Base-by-base conservation (phyloP, 2,113 vertebrate species). In the Thunnus thynnus region DNA sequence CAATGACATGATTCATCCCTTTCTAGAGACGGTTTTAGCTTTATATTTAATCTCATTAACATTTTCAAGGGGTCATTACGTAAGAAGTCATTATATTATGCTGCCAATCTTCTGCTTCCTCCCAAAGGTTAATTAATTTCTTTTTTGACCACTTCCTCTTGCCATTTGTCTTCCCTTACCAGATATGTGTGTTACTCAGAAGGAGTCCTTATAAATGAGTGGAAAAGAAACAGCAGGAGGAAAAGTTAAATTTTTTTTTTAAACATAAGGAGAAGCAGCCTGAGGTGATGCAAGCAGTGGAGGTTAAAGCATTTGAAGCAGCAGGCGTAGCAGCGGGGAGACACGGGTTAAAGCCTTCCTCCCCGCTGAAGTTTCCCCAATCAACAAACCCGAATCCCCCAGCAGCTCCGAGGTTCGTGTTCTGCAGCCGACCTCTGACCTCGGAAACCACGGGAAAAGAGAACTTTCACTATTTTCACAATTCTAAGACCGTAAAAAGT, bases 51-150 rank as follows among this genome's bases (percentile, higher is more conserved):
- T 86, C 87, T 73, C 71, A 66, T 78, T 78, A 80, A 80, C 68
- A 67, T 81, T 86, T 83, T 27, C 55, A 22, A 32, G 3, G 18
- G 14, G 54, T 57, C 44, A 14, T 82, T 80, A 58, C 46, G 11
- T 68, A 74, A 77, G 83, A 0, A 14, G 78, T 36, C 41, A 57
- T 56, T 58, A 58, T 44, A 27, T 54, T 67, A 14, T 47, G 50
- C 75, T 72, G 78, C 50, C 77, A 71, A 22, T 82, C 73, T 41
- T 76, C 80, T 36, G 18, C 70, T 27, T 30, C 50, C 12, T 79
- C 70, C 46, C 10, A 71, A 87, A 87, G 79, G 82, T 91, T 85
- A 85, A 85, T 89, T 50, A 48, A 76, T 78, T 66, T 68, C 50
- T 57, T 56, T 65, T 67, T 41, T 10, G 18, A 36, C 52, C 0